These are phyloP conservation scores for Amphiprion percula DNA, from an alignment of 2,113 vertebrate species.

Conservation along the genomic window DNA sequence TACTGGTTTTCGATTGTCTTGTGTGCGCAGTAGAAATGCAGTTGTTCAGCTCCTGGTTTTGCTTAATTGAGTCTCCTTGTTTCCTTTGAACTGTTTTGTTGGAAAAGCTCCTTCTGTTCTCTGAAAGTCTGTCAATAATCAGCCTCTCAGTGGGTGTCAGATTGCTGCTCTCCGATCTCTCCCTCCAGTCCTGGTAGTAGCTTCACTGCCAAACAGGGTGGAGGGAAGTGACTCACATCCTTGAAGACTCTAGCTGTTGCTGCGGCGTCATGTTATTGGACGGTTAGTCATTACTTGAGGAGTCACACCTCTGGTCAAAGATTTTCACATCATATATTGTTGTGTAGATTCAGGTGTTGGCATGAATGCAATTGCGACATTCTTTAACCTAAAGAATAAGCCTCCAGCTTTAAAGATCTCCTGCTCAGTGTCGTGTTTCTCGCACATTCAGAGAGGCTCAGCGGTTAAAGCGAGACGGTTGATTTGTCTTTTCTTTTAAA, in stretches of 20 bases:
- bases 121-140: conserved; percentile 3
- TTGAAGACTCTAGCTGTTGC: conserved; percentile 4
- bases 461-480: neutral
- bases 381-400: neutral
- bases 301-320: neutral
- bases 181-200: neutral
- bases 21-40: no score
- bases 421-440: neutral
- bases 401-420: neutral
- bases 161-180: conserved; percentile 4
- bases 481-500: conserved; percentile 1
- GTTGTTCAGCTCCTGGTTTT: no score
- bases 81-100: neutral
- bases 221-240: conserved; percentile 1
- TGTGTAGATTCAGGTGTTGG: neutral
- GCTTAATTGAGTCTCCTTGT: neutral
- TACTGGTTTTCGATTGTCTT: no score
- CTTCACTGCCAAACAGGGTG: neutral
- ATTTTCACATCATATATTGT: neutral
- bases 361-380: neutral
- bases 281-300: neutral
- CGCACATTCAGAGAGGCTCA: neutral
- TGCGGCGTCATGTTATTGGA: neutral
- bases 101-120: neutral
- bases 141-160: conserved; percentile 9